Conservation (phyloP, 2,113 vertebrate species). For the Parus major region DNA sequence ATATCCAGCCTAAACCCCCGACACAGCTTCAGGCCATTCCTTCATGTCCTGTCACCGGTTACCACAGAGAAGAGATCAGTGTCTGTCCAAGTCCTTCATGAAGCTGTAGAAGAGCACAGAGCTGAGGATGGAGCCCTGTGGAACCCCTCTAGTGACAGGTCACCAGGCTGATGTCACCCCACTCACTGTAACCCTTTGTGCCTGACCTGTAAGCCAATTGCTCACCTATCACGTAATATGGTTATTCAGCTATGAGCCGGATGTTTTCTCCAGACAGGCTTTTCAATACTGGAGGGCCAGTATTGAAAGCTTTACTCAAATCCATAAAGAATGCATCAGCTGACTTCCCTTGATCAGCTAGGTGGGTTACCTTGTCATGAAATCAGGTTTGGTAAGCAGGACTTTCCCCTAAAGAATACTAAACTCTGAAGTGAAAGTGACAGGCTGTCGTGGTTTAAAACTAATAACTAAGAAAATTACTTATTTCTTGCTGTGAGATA, state of each 20-base stretch:
- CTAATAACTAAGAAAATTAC: no score
- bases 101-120: background rate
- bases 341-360: background rate
- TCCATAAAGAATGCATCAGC: background rate
- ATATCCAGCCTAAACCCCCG: accelerated
- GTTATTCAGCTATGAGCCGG: background rate
- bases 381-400: background rate
- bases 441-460: no score
- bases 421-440: background rate
- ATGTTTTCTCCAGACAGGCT: background rate
- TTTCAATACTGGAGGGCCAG: background rate
- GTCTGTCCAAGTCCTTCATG: background rate
- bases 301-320: background rate
- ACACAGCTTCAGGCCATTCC: background rate
- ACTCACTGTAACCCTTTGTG: background rate
- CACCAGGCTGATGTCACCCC: background rate
- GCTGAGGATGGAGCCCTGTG: background rate
- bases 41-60: background rate
- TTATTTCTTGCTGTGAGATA: no score
- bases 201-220: background rate
- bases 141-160: background rate
- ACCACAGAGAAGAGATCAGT: background rate
- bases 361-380: background rate
- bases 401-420: background rate
- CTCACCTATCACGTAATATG: accelerated